Evolutionary conservation across 2,888 invertebrate genomes (phyloP), one percentile per base, ranked within the genome.

Genomic region (Theretra japonica): DNA sequence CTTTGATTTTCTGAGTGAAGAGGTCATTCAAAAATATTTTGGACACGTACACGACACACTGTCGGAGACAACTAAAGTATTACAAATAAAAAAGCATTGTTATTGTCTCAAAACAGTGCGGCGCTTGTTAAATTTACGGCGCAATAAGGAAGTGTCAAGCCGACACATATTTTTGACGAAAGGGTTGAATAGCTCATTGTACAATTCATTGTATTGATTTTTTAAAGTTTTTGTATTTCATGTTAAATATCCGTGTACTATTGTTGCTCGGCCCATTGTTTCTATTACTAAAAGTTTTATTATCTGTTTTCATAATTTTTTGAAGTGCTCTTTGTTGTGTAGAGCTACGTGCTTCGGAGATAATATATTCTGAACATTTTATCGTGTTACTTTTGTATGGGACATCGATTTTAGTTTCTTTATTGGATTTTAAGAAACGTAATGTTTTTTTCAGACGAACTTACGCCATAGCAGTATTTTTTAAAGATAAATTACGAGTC

Each of bases 131-230:
- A 88, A 93, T 94, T 94, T 94, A 94, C 83, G 91, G 85, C 74
- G 88, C 91, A 93, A 94, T 93, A 93, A 94, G 94, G 94, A 94
- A 94, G 90, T 93, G 89, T 89, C 87, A 80, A 87, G 86, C 85
- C 85, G 81, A 83, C 82, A 85, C 84, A 90, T 92, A 90, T 91
- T 91, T 78, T 93, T 91, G 90, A 93, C 89, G 92, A 93, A 94
- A 93, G 94, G 93, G 90, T 93, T 94, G 89, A 91, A 93, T 90
- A 83, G 87, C 78, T 83, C 86, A 91, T 93, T 93, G 91, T 92
- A 75, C 76, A 77, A 76, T 73, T 76, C 81, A 84, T 85, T 89
- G 89, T 89, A 86, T 89, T 85, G 75, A 82, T 90, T 90, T 90
- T 90, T 88, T 72, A 74, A 74, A 79, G 80, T 82, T 84, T 83